Evolutionary conservation across 2,888 invertebrate genomes (phyloP).

Genomic region (Meiosimyza platycephala): DNA sequence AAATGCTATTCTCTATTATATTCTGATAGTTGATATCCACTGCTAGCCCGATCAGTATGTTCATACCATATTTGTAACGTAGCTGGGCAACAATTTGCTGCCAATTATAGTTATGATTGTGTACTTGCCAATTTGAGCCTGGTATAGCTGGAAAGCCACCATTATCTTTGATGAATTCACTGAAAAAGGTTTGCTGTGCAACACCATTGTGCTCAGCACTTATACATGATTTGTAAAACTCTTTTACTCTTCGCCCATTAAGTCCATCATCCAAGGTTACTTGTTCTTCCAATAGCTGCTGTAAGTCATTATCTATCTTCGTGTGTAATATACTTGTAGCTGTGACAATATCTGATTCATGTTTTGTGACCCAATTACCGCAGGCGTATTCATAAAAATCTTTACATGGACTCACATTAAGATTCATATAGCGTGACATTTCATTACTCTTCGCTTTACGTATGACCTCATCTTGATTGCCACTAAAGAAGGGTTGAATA

Average conservation of each 20-base stretch:
- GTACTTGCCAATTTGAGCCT: conserved; percentile 56
- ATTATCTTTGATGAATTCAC: conserved; percentile 55
- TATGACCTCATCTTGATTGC: conserved; percentile 48
- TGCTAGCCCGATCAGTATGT: conserved; percentile 60
- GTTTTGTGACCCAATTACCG: conserved; percentile 55
- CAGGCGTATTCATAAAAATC: conserved; percentile 65
- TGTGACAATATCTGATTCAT: conserved; percentile 35
- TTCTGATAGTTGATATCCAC: conserved; percentile 56
- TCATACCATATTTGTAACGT: conserved; percentile 55
- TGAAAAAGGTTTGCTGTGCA: conserved; percentile 54
- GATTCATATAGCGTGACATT: conserved; percentile 55
- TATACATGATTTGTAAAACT: conserved; percentile 61
- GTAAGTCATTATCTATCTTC: conserved; percentile 51
- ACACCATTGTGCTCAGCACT: conserved; percentile 48
- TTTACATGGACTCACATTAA: conserved; percentile 55
- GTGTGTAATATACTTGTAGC: conserved; percentile 41
- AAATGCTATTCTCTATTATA: conserved; percentile 58
- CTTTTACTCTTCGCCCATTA: conserved; percentile 56
- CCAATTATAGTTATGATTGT: conserved; percentile 60
- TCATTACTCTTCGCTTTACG: conserved; percentile 52
- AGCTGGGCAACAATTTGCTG: conserved; percentile 52
- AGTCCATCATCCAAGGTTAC: conserved; percentile 51
- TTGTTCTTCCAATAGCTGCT: conserved; percentile 52
- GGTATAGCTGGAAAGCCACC: conserved; percentile 62
- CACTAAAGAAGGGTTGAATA: conserved; percentile 50